Percentiles rank a stretch among this genome's conserved stretches.
These are phyloP conservation scores for Melanotaenia pygmaea DNA, from an alignment of 2,797 vertebrate genomes.

Conservation along the genomic window DNA sequence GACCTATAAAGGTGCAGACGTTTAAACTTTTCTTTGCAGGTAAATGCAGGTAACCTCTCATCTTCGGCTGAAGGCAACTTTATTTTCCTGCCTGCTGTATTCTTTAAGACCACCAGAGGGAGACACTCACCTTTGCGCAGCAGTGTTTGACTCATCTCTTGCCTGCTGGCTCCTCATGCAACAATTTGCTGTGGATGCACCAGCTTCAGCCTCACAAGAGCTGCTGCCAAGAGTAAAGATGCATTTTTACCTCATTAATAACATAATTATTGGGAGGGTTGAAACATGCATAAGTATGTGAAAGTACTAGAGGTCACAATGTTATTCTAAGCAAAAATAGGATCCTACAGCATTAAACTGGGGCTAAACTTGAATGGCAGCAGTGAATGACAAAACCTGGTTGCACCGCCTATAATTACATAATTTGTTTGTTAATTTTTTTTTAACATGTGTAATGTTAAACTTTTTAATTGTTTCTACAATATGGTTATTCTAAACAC, in stretches of 20 bases:
- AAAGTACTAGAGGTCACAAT: not conserved
- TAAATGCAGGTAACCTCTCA: not conserved
- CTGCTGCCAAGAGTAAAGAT: conserved; percentile 14
- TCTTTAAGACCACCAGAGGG: conserved; percentile 25
- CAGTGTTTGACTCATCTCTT: not conserved
- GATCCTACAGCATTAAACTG: not conserved
- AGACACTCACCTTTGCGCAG: conserved; percentile 59
- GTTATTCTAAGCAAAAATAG: not conserved
- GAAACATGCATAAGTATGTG: not conserved
- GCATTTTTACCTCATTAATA: not conserved
- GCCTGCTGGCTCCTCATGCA: conserved; percentile 4
- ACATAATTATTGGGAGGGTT: not conserved
- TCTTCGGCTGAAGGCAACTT: not conserved
- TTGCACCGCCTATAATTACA: not conserved
- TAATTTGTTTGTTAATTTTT: not conserved
- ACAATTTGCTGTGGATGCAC: conserved; percentile 19
- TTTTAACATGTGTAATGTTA: not conserved
- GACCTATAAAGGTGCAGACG: not conserved
- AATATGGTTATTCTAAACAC: not conserved
- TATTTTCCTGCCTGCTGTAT: not conserved
- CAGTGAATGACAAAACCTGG: not conserved
- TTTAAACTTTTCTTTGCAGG: not conserved
- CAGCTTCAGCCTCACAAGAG: conserved; percentile 36
- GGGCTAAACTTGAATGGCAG: not conserved
- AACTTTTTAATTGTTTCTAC: not conserved